These are phyloP conservation scores for Bombus sibiricus DNA, from an alignment of 1,140 invertebrate genomes.

Conservation along the genomic window DNA sequence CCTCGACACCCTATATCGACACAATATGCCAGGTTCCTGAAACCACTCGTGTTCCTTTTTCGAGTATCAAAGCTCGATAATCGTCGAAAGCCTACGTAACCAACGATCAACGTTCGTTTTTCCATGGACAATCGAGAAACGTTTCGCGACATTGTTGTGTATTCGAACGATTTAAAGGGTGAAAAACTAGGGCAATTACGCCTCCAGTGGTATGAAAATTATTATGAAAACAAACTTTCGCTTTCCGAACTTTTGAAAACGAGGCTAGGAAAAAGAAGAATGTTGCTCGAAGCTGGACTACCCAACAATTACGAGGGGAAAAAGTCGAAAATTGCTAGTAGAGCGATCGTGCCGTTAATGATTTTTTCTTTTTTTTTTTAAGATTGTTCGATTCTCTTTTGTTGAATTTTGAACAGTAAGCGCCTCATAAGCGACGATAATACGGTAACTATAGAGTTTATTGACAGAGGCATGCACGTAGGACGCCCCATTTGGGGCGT, in stretches of 20 bases:
- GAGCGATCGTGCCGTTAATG: background rate
- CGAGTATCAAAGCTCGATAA: constrained; percentile 7
- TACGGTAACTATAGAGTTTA: constrained; percentile 8
- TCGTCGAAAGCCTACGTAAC: background rate
- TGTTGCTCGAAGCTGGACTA: no score
- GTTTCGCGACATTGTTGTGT: background rate
- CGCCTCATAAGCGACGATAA: background rate
- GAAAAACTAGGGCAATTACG: constrained; percentile 14
- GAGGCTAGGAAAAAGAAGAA: background rate
- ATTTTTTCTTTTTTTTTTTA: background rate
- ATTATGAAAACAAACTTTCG: constrained; percentile 7
- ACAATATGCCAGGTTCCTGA: background rate
- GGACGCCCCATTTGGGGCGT: constrained; percentile 5
- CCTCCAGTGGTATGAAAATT: background rate
- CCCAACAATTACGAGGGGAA: background rate
- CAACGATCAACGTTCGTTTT: background rate
- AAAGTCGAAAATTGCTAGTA: background rate
- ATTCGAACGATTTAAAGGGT: background rate
- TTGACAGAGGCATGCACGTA: constrained; percentile 13
- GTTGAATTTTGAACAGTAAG: background rate
- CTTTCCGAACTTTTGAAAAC: background rate
- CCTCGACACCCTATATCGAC: background rate
- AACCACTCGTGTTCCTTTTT: background rate
- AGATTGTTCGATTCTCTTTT: background rate
- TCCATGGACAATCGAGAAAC: background rate